These are phyloP conservation scores for Hyposmocoma kahamanoa DNA, from an alignment of 1,140 invertebrate genomes.

Conservation along the genomic window DNA sequence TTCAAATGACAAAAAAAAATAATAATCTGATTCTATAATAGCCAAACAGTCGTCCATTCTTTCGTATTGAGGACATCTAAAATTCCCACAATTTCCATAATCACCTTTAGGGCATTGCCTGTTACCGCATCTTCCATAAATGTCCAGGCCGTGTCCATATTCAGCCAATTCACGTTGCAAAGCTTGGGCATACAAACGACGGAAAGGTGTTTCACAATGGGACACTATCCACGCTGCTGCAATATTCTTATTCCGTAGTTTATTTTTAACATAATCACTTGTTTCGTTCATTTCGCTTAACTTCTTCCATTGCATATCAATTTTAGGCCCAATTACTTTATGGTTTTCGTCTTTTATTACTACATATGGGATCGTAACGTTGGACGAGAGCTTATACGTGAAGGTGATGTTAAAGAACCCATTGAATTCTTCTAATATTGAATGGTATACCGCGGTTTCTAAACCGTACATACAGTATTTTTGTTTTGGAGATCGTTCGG, in stretches of 20 bases:
- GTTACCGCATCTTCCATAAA: slow-evolving; percentile 77
- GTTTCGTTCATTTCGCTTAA: slow-evolving; percentile 35
- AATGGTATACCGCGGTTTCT: slow-evolving; percentile 48
- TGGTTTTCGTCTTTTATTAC: slow-evolving; percentile 38
- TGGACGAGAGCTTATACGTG: slow-evolving; percentile 79
- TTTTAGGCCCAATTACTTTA: slow-evolving; percentile 38
- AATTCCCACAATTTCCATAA: no score
- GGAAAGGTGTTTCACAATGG: slow-evolving; percentile 72
- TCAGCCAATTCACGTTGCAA: slow-evolving; percentile 69
- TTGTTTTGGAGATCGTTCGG: slow-evolving; percentile 27
- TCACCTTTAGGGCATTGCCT: slow-evolving; percentile 28
- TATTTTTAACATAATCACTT: slow-evolving; percentile 16
- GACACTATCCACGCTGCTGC: slow-evolving; percentile 75
- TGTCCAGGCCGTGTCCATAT: slow-evolving; percentile 68
- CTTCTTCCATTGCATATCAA: slow-evolving; percentile 37
- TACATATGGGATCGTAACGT: slow-evolving; percentile 75
- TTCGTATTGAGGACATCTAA: no score
- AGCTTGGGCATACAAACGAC: slow-evolving; percentile 71
- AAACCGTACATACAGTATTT: slow-evolving; percentile 57
- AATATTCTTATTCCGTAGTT: slow-evolving; percentile 41
- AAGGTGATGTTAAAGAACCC: slow-evolving; percentile 78
- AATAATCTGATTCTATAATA: slow-evolving; percentile 64
- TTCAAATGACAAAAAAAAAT: slow-evolving; percentile 80
- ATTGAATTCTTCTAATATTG: slow-evolving; percentile 27
- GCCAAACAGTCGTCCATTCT: slow-evolving; percentile 55